phyloP scores from a whole-genome alignment of 2,888 invertebrate species.

The Cerceris rybyensis region DNA sequence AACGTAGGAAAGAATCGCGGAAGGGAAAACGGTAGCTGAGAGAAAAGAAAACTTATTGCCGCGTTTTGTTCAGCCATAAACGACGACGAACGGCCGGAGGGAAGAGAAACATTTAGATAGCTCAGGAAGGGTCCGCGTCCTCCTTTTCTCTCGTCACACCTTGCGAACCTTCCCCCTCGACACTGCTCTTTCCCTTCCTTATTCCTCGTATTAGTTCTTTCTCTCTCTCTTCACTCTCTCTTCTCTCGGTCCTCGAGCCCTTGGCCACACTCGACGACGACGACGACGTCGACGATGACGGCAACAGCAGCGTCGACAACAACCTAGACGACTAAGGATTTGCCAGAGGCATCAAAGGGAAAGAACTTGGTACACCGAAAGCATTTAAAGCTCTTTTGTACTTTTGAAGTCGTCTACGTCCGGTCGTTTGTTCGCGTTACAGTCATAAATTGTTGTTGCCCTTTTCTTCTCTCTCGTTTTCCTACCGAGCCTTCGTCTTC shows the following conservation, averaged over 20 bases:
- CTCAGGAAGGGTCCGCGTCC: slow-evolving; percentile 33
- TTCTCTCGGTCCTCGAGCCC: slow-evolving; percentile 31
- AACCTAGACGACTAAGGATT: slow-evolving; percentile 47
- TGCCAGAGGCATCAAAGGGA: slow-evolving; percentile 66
- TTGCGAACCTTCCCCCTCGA: slow-evolving; percentile 5
- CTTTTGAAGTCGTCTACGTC: slow-evolving; percentile 52
- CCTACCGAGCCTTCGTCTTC: slow-evolving; percentile 7
- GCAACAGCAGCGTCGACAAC: slow-evolving; percentile 34
- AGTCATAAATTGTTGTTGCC: slow-evolving; percentile 50
- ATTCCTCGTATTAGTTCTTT: slow-evolving; percentile 9
- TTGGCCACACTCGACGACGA: slow-evolving; percentile 49
- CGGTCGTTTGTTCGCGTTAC: slow-evolving; percentile 59
- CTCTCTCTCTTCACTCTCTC: slow-evolving; percentile 16
- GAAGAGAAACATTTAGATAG: slow-evolving; percentile 63
- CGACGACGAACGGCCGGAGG: slow-evolving; percentile 48
- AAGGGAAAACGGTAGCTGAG: slow-evolving; percentile 10
- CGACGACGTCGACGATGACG: slow-evolving; percentile 27
- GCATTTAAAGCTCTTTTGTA: slow-evolving; percentile 71
- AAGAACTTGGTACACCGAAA: slow-evolving; percentile 66
- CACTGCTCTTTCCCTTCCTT: slow-evolving; percentile 7
- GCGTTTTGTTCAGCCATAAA: slow-evolving; percentile 65
- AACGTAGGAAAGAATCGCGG: slow-evolving; percentile 20
- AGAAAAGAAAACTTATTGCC: slow-evolving; percentile 64
- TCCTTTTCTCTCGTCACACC: slow-evolving; percentile 28
- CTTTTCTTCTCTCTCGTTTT: slow-evolving; percentile 10